phyloP scores from a whole-genome alignment of 2,113 vertebrate genomes.

The Andinoacara biseriatus region DNA sequence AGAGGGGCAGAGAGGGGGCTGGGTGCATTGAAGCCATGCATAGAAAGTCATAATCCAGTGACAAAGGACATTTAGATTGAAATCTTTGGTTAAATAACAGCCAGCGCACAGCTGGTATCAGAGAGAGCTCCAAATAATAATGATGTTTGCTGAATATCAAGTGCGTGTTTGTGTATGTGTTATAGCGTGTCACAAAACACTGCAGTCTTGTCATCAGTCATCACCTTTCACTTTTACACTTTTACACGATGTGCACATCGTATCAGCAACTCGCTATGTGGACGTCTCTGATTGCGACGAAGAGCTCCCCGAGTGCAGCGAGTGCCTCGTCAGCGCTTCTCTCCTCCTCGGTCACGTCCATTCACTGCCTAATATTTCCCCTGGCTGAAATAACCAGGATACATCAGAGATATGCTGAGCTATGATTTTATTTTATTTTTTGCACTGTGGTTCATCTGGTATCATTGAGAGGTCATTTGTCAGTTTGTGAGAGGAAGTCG shows the following conservation, averaged over 20 bases:
- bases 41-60: slow-evolving; percentile 28
- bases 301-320: neutral
- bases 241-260: slow-evolving; percentile 23
- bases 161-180: neutral
- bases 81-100: slow-evolving; percentile 8
- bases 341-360: neutral
- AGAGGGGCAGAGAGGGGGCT: neutral
- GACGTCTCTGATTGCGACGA: slow-evolving; percentile 6
- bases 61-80: slow-evolving; percentile 2
- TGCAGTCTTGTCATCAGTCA: slow-evolving; percentile 31
- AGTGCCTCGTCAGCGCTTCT: slow-evolving; percentile 57
- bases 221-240: slow-evolving; percentile 35
- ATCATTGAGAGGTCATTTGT: slow-evolving; percentile 11
- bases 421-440: neutral
- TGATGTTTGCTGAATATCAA: neutral
- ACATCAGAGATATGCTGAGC: neutral
- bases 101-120: neutral
- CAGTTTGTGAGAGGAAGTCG: neutral
- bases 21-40: slow-evolving; percentile 29
- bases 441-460: neutral
- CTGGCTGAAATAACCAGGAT: slow-evolving; percentile 4
- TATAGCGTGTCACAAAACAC: neutral
- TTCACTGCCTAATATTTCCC: neutral
- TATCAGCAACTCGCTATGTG: slow-evolving; percentile 41
- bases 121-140: neutral